These are phyloP conservation scores for Cheilosia vulpina DNA, from an alignment of 2,888 invertebrate genomes.

Conservation along the genomic window DNA sequence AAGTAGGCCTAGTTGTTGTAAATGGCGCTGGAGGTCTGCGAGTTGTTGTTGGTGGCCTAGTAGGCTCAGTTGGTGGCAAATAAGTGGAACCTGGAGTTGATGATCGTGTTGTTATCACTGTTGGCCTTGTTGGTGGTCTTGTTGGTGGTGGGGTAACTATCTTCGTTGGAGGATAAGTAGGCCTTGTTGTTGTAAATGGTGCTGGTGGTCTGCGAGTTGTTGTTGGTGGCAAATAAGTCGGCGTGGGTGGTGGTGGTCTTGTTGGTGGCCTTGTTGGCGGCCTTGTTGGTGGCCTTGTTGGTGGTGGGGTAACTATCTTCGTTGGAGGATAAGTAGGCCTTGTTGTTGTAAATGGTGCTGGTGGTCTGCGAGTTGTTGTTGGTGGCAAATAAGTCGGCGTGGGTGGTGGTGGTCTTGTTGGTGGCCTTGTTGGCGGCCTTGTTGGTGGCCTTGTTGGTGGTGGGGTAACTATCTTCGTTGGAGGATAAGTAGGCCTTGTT, in stretches of 20 bases:
- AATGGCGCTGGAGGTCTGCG: constrained; percentile 4
- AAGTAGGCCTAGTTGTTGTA: not conserved
- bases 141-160: constrained; percentile 2
- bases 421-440: constrained; percentile 5
- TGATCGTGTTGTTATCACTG: not conserved
- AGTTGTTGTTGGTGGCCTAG: not conserved
- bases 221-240: constrained; percentile 39
- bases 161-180: constrained; percentile 35
- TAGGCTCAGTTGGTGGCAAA: constrained; percentile 19
- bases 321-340: constrained; percentile 39
- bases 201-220: constrained; percentile 20
- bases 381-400: constrained; percentile 38
- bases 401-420: not conserved
- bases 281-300: constrained; percentile 14
- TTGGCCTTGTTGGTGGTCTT: constrained; percentile 62
- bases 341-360: constrained; percentile 35
- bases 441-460: constrained; percentile 23
- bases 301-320: not conserved
- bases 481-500: not conserved
- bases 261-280: constrained; percentile 18
- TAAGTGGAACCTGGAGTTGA: constrained; percentile 9
- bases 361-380: constrained; percentile 14
- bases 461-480: not conserved
- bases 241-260: not conserved
- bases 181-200: constrained; percentile 33